Conservation (phyloP, 2,888 invertebrate species). For the Celastrina argiolus region DNA sequence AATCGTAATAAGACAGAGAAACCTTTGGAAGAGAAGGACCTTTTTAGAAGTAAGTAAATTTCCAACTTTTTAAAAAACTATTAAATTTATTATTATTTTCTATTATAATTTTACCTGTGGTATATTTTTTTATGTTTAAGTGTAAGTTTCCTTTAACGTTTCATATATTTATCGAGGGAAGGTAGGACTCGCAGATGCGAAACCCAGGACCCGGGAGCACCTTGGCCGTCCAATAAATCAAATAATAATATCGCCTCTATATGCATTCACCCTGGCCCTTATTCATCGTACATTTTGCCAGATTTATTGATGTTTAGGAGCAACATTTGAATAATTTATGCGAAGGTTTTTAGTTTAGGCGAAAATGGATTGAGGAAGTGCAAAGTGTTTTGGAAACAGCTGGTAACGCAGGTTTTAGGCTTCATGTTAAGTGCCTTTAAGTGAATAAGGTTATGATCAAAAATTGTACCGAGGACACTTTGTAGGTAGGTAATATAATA, state of each 20-base stretch:
- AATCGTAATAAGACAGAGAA: too few relatives aligned
- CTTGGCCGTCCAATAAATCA: conserved; percentile 75
- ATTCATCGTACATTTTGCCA: conserved; percentile 22
- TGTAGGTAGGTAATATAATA: too few relatives aligned
- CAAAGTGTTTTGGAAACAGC: not conserved
- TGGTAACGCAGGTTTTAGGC: not conserved
- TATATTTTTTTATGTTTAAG: too few relatives aligned
- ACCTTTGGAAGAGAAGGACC: too few relatives aligned
- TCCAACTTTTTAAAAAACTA: too few relatives aligned
- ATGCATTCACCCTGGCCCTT: conserved; percentile 52
- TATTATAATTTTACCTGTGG: too few relatives aligned
- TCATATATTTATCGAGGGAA: not conserved
- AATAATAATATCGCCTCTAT: conserved; percentile 70
- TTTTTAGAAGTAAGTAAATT: too few relatives aligned
- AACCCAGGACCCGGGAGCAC: conserved; percentile 49
- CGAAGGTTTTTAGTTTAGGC: conserved; percentile 4
- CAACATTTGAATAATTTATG: conserved; percentile 10
- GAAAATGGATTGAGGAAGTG: conserved; percentile 4
- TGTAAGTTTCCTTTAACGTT: not conserved
- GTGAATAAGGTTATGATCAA: not conserved
- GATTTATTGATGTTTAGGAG: not conserved
- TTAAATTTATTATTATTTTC: too few relatives aligned
- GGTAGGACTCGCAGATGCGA: not conserved
- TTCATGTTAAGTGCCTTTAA: not conserved
- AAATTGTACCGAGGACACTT: not conserved